Conservation (phyloP, 2,797 vertebrate species). For the Valencia hispanica region DNA sequence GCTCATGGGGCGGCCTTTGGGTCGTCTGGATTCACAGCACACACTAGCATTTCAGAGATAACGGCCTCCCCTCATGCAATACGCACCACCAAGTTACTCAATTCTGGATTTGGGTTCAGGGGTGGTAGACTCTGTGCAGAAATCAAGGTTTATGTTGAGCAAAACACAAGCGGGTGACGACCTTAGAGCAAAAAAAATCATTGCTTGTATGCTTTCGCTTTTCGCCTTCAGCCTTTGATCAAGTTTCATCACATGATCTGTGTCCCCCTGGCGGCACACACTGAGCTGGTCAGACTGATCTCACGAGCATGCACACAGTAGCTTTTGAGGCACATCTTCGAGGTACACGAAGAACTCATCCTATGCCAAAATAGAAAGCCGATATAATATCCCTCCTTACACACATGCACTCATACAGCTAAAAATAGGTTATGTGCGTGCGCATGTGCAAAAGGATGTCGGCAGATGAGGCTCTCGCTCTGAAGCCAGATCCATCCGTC, state of each 20-base stretch:
- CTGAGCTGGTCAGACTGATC: slow-evolving; percentile 12
- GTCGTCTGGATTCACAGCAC: background rate
- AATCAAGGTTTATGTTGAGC: background rate
- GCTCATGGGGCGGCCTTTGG: background rate
- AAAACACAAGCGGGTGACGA: slow-evolving; percentile 10
- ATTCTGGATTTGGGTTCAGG: background rate
- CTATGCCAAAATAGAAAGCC: slow-evolving; percentile 23
- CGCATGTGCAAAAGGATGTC: slow-evolving; percentile 16
- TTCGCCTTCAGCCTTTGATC: slow-evolving; percentile 22
- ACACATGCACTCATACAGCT: slow-evolving; percentile 16
- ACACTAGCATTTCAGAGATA: slow-evolving; percentile 11
- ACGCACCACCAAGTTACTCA: slow-evolving; percentile 22
- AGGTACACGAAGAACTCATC: background rate
- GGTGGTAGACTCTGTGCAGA: background rate
- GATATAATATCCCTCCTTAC: slow-evolving; percentile 7
- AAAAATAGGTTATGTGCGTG: slow-evolving; percentile 28
- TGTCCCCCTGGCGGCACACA: slow-evolving; percentile 17
- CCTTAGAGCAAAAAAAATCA: background rate
- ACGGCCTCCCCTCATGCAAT: background rate
- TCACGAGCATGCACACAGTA: slow-evolving; percentile 11
- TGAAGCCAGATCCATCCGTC: slow-evolving; percentile 43
- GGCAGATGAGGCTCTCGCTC: slow-evolving; percentile 40
- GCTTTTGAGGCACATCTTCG: slow-evolving; percentile 24
- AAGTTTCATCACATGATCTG: slow-evolving; percentile 31
- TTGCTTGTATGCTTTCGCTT: slow-evolving; percentile 15